Percentiles rank a stretch among this genome's conserved stretches.
phyloP scores from a whole-genome alignment of 2,113 vertebrate genomes.

The Protomyctophum bolini region DNA sequence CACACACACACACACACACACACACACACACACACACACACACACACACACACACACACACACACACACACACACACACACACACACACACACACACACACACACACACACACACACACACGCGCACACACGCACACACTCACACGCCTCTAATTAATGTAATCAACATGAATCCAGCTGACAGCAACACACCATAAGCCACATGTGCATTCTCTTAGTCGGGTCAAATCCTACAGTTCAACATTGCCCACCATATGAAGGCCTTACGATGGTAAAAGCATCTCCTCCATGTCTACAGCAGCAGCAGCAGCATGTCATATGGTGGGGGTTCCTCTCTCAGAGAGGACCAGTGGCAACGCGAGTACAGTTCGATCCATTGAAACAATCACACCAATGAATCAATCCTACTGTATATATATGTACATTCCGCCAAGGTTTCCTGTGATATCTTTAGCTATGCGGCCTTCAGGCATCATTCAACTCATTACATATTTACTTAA shows the following conservation, averaged over 20 bases:
- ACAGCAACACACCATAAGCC: not conserved
- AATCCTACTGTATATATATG: not conserved
- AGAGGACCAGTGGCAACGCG: not conserved
- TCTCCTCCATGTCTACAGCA: too few relatives aligned
- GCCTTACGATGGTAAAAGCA: too few relatives aligned
- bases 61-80: conserved; percentile 18
- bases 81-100: conserved; percentile 11
- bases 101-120: conserved; percentile 10
- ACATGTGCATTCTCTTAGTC: not conserved
- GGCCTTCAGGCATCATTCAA: conserved; percentile 6
- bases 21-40: not conserved
- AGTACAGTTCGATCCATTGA: not conserved
- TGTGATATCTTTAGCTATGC: not conserved
- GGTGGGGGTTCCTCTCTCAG: not conserved
- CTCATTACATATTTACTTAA: conserved; percentile 6
- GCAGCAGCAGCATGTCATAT: too few relatives aligned
- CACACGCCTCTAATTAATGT: too few relatives aligned
- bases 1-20: conserved; percentile 9
- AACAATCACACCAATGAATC: not conserved
- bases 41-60: not conserved
- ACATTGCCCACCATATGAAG: not conserved
- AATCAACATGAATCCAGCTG: too few relatives aligned
- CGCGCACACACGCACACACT: not conserved
- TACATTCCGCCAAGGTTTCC: conserved; percentile 4
- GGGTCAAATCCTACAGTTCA: not conserved